Conservation (phyloP, 2,113 vertebrate genomes). For the Callaeas wilsoni region DNA sequence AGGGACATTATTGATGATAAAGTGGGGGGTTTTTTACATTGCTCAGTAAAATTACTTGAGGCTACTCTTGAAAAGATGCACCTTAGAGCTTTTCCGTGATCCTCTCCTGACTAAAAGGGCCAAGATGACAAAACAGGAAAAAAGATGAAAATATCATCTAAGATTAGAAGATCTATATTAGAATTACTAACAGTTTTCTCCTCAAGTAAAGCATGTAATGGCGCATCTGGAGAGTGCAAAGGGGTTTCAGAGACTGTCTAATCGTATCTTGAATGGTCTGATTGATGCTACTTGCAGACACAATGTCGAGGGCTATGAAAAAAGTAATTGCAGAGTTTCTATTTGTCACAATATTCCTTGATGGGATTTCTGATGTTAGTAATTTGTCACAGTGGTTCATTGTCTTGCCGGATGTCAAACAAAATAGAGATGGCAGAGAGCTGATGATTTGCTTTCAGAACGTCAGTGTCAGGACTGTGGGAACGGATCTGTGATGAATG, state of each 20-base stretch:
- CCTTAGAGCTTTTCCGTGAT: not conserved
- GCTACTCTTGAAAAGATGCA: not conserved
- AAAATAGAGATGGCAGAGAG: slow-evolving; percentile 6
- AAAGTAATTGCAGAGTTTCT: slow-evolving; percentile 46
- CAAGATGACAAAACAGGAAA: not conserved
- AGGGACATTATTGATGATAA: not conserved
- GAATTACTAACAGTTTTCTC: not conserved
- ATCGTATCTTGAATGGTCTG: not conserved
- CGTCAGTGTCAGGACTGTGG: not conserved
- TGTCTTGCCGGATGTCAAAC: slow-evolving; percentile 7
- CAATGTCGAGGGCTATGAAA: not conserved
- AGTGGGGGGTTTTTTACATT: not conserved
- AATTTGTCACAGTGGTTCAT: slow-evolving; percentile 44
- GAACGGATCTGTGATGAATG: not conserved
- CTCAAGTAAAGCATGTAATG: not conserved
- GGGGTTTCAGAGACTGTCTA: not conserved
- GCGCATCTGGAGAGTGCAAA: not conserved
- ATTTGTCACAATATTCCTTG: slow-evolving; percentile 58
- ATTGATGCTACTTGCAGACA: slow-evolving; percentile 25
- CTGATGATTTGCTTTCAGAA: slow-evolving; percentile 8
- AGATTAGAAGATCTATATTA: not conserved
- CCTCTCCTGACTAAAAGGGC: not conserved
- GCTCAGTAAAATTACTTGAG: not conserved
- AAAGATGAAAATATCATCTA: not conserved
- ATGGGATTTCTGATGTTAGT: slow-evolving; percentile 37